Evolutionary conservation across 1,140 invertebrate genomes (phyloP).

Genomic region (Temnothorax nylanderi): DNA sequence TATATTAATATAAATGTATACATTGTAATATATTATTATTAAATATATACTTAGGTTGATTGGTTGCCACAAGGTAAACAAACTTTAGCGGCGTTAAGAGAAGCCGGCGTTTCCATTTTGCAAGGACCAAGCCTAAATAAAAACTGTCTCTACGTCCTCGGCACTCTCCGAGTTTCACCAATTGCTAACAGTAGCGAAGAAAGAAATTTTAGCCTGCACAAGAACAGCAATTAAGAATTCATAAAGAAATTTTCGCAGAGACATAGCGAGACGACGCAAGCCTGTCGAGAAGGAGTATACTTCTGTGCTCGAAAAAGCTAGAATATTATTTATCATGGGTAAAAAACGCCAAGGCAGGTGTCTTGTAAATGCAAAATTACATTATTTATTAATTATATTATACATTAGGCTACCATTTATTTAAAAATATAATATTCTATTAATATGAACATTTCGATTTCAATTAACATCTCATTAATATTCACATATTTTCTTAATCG

Average conservation of each 20-base stretch:
- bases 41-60: conserved; percentile 77
- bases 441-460: not conserved
- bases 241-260: conserved; percentile 86
- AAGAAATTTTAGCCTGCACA: conserved; percentile 76
- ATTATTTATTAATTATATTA: conserved; percentile 21
- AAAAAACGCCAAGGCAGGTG: conserved; percentile 73
- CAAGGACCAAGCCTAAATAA: conserved; percentile 84
- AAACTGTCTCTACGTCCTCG: conserved; percentile 83
- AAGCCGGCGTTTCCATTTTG: conserved; percentile 84
- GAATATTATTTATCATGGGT: conserved; percentile 90
- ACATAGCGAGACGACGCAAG: conserved; percentile 79
- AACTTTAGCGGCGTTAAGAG: conserved; percentile 78
- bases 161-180: conserved; percentile 88
- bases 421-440: too few relatives aligned
- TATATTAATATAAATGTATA: conserved; percentile 23
- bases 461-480: too few relatives aligned
- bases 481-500: conserved; percentile 44
- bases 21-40: conserved; percentile 18
- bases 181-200: conserved; percentile 85
- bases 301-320: conserved; percentile 88
- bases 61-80: conserved; percentile 81
- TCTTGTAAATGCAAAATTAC: not conserved
- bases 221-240: conserved; percentile 81
- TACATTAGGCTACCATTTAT: too few relatives aligned
- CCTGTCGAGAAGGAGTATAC: conserved; percentile 86